Evolutionary conservation across 1,140 invertebrate species (phyloP).

Genomic region (Drosophila persimilis): DNA sequence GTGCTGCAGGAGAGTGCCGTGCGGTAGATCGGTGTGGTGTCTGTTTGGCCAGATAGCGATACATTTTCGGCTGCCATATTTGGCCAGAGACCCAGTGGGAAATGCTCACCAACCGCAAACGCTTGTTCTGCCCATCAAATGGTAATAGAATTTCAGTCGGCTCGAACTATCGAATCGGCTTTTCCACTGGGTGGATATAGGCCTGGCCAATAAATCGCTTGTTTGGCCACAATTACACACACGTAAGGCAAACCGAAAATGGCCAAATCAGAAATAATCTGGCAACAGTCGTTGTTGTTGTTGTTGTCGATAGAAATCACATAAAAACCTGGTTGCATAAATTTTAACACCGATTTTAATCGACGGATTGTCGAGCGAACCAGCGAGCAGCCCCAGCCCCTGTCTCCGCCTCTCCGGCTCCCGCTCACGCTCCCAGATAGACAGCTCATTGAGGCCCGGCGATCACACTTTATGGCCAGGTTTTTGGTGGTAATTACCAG

Average conservation of each 20-base stretch:
- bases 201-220: conserved; percentile 62
- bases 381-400: conserved; percentile 17
- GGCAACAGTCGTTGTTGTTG: conserved; percentile 30
- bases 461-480: conserved; percentile 59
- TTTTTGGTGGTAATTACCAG: conserved; percentile 67
- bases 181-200: conserved; percentile 45
- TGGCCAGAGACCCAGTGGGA: conserved; percentile 30
- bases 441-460: conserved; percentile 60
- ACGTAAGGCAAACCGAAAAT: conserved; percentile 45
- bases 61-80: conserved; percentile 47
- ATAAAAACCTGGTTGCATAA: conserved; percentile 75
- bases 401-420: not conserved
- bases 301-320: conserved; percentile 63
- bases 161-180: conserved; percentile 1
- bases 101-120: conserved; percentile 16
- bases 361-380: conserved; percentile 57
- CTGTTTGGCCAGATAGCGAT: conserved; percentile 30
- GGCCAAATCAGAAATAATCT: conserved; percentile 50
- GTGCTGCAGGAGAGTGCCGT: not conserved
- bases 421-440: not conserved
- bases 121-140: not conserved
- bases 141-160: conserved; percentile 3
- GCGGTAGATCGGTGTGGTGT: not conserved
- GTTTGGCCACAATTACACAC: conserved; percentile 63
- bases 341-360: conserved; percentile 82